Conservation (phyloP, 2,888 invertebrate species). For the Amphimallon solstitiale region DNA sequence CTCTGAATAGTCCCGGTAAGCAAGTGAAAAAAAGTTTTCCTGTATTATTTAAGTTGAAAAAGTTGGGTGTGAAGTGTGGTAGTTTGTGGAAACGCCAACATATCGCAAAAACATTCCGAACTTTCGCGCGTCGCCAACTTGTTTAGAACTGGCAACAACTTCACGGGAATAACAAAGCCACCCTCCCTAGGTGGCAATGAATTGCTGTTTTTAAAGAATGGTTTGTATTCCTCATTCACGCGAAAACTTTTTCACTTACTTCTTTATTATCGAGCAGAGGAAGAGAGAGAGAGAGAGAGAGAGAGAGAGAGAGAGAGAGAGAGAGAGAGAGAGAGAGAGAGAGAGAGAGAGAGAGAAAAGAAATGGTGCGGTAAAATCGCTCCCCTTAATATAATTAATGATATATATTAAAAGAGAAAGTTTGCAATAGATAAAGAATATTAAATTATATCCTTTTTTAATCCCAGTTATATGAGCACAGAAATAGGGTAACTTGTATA, state of each 20-base stretch:
- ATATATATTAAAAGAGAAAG: slow-evolving; percentile 7
- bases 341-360: too few species aligned
- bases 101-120: slow-evolving; percentile 20
- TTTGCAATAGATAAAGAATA: neutral
- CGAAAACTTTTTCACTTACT: slow-evolving; percentile 23
- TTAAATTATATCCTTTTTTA: too few species aligned
- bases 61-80: slow-evolving; percentile 23
- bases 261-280: slow-evolving; percentile 15
- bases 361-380: slow-evolving; percentile 2
- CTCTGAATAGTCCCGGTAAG: neutral
- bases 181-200: slow-evolving; percentile 22
- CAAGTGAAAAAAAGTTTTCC: slow-evolving; percentile 12
- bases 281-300: too few species aligned
- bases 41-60: slow-evolving; percentile 27
- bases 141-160: slow-evolving; percentile 15
- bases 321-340: too few species aligned
- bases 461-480: too few species aligned
- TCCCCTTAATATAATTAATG: slow-evolving; percentile 8
- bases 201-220: slow-evolving; percentile 24
- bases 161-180: slow-evolving; percentile 10
- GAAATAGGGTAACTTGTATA: too few species aligned
- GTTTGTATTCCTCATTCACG: slow-evolving; percentile 25
- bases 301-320: too few species aligned
- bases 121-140: slow-evolving; percentile 15
- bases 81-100: slow-evolving; percentile 24